Evolutionary conservation across 37 sponge, comb jelly and placozoan species (phyloP), one percentile per base, ranked within the genome.

Genomic region (Axinella damicornis): DNA sequence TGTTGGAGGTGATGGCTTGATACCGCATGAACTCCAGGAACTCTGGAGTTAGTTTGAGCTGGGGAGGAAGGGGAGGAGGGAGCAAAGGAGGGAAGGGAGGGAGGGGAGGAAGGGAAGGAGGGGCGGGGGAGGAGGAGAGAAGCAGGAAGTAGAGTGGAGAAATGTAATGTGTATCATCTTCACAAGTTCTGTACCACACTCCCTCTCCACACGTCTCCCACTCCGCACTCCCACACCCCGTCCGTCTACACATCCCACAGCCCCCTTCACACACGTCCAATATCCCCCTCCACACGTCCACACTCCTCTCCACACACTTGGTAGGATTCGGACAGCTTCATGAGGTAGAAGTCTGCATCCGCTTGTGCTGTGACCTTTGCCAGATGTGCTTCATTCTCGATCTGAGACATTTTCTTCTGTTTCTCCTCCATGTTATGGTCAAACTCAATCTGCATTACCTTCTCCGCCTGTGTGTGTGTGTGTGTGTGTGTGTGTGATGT

Each of bases 361-460:
- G 98, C 98, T 52, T 88, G 72, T 14, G 93, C 80, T 33, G 54
- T 91, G 5, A 88, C 65, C 12, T 78, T 74, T 13, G 98, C 98
- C 35, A 85, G 41, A 55, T 91, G 73, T n/a, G 94, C 68, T 79
- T 82, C 65, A 78, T 94, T 95, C 72, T 97, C 96, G 53, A 99
- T 95, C 54, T 91, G 69, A 21, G 99, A 93, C 84, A 99, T 99
- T 69, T 91, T 80, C 83, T 89, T 95, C 80, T 95, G 88, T 74
- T 95, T 99, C 87, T 99, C 96, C 92, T 90, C 91, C 24, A 99
- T 90, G 80, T 86, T 93, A 57, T 95, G 99, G 36, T 95, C 83
- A 70, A 85, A 97, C 83, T 97, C 90, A 31, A 99, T 99, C 35
- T 80, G 57, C 2, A 97, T 89, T 4, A 99, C 99, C 77, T 96